These are phyloP conservation scores for Amblyjoppa fuscipennis DNA, from an alignment of 2,888 invertebrate species.

Conservation along the genomic window DNA sequence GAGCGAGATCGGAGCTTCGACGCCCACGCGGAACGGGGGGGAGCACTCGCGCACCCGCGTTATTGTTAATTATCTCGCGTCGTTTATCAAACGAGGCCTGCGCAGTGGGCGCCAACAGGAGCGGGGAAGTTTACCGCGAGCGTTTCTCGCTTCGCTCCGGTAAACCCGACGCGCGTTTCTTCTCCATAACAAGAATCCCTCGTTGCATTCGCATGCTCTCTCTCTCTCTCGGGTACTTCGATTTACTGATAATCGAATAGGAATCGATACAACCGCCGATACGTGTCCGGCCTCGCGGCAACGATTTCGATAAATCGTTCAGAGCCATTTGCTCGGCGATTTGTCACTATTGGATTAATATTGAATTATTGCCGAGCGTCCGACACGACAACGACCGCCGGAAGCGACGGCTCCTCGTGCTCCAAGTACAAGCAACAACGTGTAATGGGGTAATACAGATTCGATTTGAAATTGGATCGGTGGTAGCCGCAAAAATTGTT, in stretches of 20 bases:
- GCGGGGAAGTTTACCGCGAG: conserved; percentile 75
- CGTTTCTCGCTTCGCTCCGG: conserved; percentile 62
- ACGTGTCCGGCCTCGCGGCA: conserved; percentile 43
- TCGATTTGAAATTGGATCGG: conserved; percentile 5
- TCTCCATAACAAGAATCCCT: conserved; percentile 60
- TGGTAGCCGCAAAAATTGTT: neutral
- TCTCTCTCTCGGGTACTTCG: neutral
- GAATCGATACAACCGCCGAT: conserved; percentile 40
- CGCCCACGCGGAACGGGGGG: conserved; percentile 74
- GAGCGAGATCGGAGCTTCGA: conserved; percentile 48
- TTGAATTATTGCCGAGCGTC: conserved; percentile 9
- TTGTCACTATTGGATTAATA: conserved; percentile 19
- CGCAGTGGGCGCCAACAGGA: conserved; percentile 19
- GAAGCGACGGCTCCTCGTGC: conserved; percentile 2
- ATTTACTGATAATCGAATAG: conserved; percentile 61
- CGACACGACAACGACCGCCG: neutral
- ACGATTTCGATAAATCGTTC: conserved; percentile 48
- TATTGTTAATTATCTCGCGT: conserved; percentile 80
- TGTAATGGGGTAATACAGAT: conserved; percentile 1
- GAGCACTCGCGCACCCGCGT: conserved; percentile 67
- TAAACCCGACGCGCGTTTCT: conserved; percentile 60
- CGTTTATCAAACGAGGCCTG: conserved; percentile 76
- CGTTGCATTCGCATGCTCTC: conserved; percentile 40
- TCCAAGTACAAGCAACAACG: neutral
- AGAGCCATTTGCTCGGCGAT: neutral